Conservation (phyloP, 2,888 invertebrate genomes). For the Mermis nigrescens region DNA sequence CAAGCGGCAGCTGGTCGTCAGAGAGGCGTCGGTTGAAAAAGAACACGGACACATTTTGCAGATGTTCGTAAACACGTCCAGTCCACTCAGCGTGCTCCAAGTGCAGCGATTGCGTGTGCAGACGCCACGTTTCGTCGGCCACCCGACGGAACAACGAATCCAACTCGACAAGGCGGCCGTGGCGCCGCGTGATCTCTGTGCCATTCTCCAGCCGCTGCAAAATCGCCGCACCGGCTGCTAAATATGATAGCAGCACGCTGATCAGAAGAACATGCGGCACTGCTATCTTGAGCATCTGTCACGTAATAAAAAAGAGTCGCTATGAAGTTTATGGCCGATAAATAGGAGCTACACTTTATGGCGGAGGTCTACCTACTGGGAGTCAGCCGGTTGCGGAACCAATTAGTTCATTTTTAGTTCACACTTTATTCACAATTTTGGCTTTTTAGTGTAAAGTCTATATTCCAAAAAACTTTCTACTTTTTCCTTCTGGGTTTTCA, state of each 20-base stretch:
- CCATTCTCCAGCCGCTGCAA: conserved; percentile 28
- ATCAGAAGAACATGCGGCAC: conserved; percentile 30
- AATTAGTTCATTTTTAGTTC: no score
- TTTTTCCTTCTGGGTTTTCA: no score
- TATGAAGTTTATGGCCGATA: no score
- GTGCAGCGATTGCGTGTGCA: not conserved
- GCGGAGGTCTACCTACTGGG: no score
- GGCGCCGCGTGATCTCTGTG: not conserved
- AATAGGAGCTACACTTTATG: no score
- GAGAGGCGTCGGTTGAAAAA: not conserved
- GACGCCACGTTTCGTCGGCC: conserved; percentile 11
- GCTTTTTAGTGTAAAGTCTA: no score
- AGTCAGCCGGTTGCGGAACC: no score
- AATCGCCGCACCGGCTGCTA: conserved; percentile 28
- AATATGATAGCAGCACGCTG: conserved; percentile 27
- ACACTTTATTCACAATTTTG: no score
- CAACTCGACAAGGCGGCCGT: not conserved
- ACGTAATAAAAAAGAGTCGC: no score
- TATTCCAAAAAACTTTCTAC: no score
- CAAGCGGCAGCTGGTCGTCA: not conserved
- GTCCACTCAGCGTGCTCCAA: conserved; percentile 4
- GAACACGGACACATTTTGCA: not conserved
- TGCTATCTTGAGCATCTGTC: conserved; percentile 28
- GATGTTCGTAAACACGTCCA: not conserved
- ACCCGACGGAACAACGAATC: not conserved